phyloP scores from a whole-genome alignment of 2,888 invertebrate species.

The Spatulosminthurus flaviceps region DNA sequence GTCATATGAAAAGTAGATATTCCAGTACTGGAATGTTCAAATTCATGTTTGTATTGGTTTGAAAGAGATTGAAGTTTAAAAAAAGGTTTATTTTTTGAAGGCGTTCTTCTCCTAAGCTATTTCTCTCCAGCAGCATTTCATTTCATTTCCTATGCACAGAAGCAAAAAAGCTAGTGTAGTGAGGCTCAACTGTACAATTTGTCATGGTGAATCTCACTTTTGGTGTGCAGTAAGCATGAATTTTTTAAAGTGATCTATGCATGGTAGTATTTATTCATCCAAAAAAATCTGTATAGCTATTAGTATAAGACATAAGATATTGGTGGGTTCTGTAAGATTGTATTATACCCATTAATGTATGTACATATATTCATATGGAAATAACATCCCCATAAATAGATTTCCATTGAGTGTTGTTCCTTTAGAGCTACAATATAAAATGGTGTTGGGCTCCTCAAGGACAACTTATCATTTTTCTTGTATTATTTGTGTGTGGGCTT shows the following conservation, averaged over 20 bases:
- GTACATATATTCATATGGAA: neutral
- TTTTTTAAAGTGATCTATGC: neutral
- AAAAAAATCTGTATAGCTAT: no score
- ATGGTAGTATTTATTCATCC: no score
- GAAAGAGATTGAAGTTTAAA: neutral
- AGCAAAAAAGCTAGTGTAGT: no score
- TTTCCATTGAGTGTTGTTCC: neutral
- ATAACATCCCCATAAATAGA: neutral
- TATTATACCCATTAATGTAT: no score
- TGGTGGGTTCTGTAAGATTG: no score
- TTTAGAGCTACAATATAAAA: neutral
- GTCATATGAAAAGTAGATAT: neutral
- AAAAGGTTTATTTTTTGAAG: constrained; percentile 13
- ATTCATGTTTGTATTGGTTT: constrained; percentile 1
- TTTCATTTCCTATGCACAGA: constrained; percentile 2
- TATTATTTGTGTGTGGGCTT: constrained; percentile 18
- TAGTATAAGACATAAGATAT: no score
- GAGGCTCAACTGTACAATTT: neutral
- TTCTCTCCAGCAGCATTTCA: constrained; percentile 6
- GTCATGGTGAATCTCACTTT: constrained; percentile 18
- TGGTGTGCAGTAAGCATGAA: constrained; percentile 12
- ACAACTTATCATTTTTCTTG: constrained; percentile 18
- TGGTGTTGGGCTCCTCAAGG: neutral
- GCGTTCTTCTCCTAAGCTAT: neutral
- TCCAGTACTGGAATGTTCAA: no score